Evolutionary conservation across 1,140 invertebrate species (phyloP).

Genomic region (Contarinia nasturtii): DNA sequence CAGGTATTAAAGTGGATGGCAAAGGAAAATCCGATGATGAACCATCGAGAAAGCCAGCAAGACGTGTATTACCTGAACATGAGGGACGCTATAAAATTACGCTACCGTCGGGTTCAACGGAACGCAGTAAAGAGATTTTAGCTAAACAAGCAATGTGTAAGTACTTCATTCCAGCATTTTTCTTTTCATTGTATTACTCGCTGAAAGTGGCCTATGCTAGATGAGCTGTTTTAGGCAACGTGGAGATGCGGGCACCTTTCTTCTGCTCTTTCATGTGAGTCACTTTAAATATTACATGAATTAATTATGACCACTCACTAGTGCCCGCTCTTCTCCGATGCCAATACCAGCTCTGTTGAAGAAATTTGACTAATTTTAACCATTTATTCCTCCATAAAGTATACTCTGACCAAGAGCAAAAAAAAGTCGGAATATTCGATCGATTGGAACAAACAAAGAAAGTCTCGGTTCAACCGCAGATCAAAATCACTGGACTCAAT

Average conservation of each 20-base stretch:
- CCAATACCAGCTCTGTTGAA: no score
- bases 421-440: conserved; percentile 13
- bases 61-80: conserved; percentile 29
- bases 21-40: conserved; percentile 3
- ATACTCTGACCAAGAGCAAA: conserved; percentile 18
- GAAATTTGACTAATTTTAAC: not conserved
- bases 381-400: conserved; percentile 10
- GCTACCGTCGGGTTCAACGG: conserved; percentile 25
- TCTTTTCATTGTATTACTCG: not conserved
- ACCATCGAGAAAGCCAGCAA: conserved; percentile 15
- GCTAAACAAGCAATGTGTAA: conserved; percentile 20
- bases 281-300: no score
- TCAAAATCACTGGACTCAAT: conserved; percentile 2
- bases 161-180: conserved; percentile 1
- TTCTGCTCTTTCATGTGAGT: no score
- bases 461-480: not conserved
- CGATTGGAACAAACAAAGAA: conserved; percentile 8
- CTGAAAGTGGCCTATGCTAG: no score
- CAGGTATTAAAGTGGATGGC: not conserved
- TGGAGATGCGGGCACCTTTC: no score
- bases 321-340: not conserved
- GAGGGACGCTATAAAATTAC: conserved; percentile 30
- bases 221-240: no score
- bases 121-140: conserved; percentile 25
- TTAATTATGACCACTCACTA: no score